Conservation (phyloP, 2,888 invertebrate genomes). For the Apodemia duryi region DNA sequence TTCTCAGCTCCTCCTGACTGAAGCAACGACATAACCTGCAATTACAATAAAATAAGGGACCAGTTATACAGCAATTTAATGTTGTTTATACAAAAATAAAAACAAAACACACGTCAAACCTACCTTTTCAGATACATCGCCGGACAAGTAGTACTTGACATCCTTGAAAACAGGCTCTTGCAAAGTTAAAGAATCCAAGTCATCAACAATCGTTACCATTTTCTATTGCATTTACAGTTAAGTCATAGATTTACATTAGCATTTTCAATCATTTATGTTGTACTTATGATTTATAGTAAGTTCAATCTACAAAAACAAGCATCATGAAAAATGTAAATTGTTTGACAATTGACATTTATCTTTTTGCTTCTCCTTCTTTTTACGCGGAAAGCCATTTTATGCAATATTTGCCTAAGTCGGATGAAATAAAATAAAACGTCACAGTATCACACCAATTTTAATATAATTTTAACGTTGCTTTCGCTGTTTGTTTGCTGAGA, state of each 20-base stretch:
- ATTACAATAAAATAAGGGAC: conserved; percentile 47
- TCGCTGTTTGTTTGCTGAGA: no score
- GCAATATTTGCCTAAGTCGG: no score
- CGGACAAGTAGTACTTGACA: conserved; percentile 90
- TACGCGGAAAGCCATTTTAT: no score
- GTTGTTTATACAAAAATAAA: conserved; percentile 47
- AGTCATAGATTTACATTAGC: conserved; percentile 46
- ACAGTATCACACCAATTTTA: no score
- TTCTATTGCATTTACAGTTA: conserved; percentile 43
- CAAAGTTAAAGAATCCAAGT: conserved; percentile 73
- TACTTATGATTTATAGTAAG: conserved; percentile 51
- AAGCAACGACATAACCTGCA: conserved; percentile 87
- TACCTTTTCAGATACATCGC: conserved; percentile 87
- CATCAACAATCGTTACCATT: conserved; percentile 78
- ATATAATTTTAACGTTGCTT: no score
- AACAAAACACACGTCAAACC: conserved; percentile 49
- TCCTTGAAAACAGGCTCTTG: conserved; percentile 86
- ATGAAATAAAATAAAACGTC: no score
- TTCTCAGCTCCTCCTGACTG: conserved; percentile 93
- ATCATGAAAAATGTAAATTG: conserved; percentile 40
- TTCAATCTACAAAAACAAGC: conserved; percentile 56
- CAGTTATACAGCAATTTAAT: conserved; percentile 42
- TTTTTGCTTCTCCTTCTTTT: no score
- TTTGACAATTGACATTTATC: background rate
- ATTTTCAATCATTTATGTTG: conserved; percentile 51